These are phyloP conservation scores for Mormyrops attenuatus DNA, from an alignment of 2,797 vertebrate species.

Conservation along the genomic window DNA sequence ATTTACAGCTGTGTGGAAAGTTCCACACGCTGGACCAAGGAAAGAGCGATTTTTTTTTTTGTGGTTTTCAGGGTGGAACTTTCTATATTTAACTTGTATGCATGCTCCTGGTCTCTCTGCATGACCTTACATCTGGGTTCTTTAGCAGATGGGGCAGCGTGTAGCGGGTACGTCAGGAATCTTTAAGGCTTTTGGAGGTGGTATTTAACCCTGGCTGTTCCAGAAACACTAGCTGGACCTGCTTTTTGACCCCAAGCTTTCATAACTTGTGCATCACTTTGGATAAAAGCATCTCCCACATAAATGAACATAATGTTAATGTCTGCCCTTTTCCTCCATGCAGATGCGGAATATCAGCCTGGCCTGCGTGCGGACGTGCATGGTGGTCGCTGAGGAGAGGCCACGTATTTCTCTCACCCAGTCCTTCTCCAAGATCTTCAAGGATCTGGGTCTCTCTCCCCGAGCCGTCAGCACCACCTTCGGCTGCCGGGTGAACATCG, in stretches of 20 bases:
- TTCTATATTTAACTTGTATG: not conserved
- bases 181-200: not conserved
- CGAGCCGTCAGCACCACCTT: conserved; percentile 96
- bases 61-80: not conserved
- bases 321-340: not conserved
- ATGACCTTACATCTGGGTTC: not conserved
- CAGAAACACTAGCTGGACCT: not conserved
- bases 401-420: conserved; percentile 82
- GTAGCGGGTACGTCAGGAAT: not conserved
- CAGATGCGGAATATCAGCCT: conserved; percentile 86
- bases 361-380: conserved; percentile 89
- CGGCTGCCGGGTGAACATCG: conserved; percentile 91
- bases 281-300: not conserved
- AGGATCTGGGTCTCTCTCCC: conserved; percentile 86
- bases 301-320: not conserved
- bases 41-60: not conserved
- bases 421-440: conserved; percentile 95
- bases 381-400: conserved; percentile 95
- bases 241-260: not conserved
- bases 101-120: not conserved
- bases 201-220: not conserved
- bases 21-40: not conserved
- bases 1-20: not conserved
- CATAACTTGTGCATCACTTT: not conserved
- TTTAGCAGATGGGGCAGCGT: not conserved